Evolutionary conservation across 2,797 vertebrate species (phyloP).

Genomic region (Chrysocyon brachyurus): DNA sequence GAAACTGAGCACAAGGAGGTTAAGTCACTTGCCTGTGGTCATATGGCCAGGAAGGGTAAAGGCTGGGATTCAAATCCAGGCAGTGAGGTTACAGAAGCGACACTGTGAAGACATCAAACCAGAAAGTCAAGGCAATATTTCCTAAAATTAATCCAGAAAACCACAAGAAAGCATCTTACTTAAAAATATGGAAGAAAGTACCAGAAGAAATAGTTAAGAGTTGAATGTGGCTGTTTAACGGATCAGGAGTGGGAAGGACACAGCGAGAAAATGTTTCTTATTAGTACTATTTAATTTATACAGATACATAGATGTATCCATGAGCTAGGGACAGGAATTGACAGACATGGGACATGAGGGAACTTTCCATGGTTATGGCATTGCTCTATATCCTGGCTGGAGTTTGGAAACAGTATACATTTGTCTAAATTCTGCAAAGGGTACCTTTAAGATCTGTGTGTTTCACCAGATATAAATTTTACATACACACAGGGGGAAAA

Average conservation of each 20-base stretch:
- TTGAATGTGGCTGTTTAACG: neutral
- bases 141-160: neutral
- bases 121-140: neutral
- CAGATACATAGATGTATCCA: neutral
- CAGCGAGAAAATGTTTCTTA: neutral
- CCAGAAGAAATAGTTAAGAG: neutral
- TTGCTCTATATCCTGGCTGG: neutral
- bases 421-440: conserved; percentile 1
- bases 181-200: conserved; percentile 5
- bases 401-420: neutral
- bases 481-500: neutral
- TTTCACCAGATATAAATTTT: neutral
- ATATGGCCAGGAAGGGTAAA: neutral
- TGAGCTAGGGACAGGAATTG: neutral
- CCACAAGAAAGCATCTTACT: neutral
- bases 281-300: neutral
- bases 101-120: neutral
- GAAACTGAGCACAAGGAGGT: neutral
- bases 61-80: neutral
- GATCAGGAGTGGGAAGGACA: neutral
- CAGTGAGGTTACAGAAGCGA: neutral
- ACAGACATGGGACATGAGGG: neutral
- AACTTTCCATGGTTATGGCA: neutral
- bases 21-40: neutral
- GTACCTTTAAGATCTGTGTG: conserved; percentile 16